Percentiles rank a stretch among this genome's conserved stretches.
Conservation (phyloP, 64 coral and sea anemone genomes). For the Actinia tenebrosa region DNA sequence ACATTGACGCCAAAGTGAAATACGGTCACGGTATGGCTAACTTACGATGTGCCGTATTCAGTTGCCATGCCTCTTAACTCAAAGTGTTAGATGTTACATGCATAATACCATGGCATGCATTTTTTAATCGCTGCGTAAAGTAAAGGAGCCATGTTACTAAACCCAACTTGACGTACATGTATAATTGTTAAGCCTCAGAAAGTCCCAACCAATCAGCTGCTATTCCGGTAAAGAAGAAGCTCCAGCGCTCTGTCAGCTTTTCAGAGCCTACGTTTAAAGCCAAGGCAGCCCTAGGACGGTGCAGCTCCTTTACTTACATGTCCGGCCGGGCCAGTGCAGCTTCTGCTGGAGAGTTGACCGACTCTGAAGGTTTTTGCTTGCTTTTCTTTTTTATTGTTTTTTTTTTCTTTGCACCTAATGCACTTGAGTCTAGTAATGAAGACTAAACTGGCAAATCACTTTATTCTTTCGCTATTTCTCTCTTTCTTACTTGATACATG, state of each 20-base stretch:
- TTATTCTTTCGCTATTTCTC: not conserved
- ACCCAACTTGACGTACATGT: not conserved
- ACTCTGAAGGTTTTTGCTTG: conserved; percentile 27
- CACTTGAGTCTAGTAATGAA: not conserved
- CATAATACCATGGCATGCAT: not conserved
- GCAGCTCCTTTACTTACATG: conserved; percentile 37
- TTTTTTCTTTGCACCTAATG: not conserved
- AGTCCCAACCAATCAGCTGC: not conserved
- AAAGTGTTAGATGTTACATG: too few species aligned
- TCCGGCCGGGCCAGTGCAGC: conserved; percentile 1
- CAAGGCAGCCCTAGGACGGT: conserved; percentile 45
- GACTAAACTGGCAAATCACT: not conserved
- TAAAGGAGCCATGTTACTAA: not conserved
- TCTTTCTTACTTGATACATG: not conserved
- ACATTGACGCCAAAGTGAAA: too few species aligned
- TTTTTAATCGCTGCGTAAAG: not conserved
- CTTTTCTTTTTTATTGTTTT: conserved; percentile 3
- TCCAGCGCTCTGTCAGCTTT: conserved; percentile 52
- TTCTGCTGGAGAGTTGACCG: not conserved
- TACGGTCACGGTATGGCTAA: too few species aligned
- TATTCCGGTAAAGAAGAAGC: conserved; percentile 35
- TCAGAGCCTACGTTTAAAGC: conserved; percentile 43
- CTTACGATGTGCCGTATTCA: too few species aligned
- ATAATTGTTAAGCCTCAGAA: conserved; percentile 18
- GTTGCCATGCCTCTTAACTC: too few species aligned